These are phyloP conservation scores for Drosophila nr. perissopoda DNA, from an alignment of 2,888 invertebrate genomes.

Conservation along the genomic window DNA sequence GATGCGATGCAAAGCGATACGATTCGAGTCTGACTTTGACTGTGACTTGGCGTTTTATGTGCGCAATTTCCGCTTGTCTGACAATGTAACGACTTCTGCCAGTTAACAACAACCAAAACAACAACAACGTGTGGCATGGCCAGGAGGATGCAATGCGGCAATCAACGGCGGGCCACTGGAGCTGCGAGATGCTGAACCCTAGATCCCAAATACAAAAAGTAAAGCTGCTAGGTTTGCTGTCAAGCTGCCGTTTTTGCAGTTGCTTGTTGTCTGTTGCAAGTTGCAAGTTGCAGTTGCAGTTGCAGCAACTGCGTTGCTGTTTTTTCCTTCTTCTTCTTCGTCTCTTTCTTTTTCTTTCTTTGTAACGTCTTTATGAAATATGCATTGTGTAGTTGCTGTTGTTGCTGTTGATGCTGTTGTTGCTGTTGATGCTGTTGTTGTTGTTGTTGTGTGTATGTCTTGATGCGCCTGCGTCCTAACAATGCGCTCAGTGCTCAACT, in stretches of 20 bases:
- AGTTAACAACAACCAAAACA: slow-evolving; percentile 38
- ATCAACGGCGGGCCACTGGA: slow-evolving; percentile 24
- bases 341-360: slow-evolving; percentile 6
- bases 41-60: slow-evolving; percentile 64
- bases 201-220: slow-evolving; percentile 9
- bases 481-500: slow-evolving; percentile 34
- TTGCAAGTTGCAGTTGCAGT: slow-evolving; percentile 40
- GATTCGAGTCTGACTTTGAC: slow-evolving; percentile 35
- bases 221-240: slow-evolving; percentile 11
- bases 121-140: slow-evolving; percentile 24
- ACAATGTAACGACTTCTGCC: slow-evolving; percentile 74
- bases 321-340: slow-evolving; percentile 9
- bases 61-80: slow-evolving; percentile 70
- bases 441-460: slow-evolving; percentile 24
- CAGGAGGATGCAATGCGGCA: slow-evolving; percentile 34
- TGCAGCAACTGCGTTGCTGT: slow-evolving; percentile 50
- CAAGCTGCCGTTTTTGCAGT: slow-evolving; percentile 8
- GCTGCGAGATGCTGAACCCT: slow-evolving; percentile 23
- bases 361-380: slow-evolving; percentile 53
- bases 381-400: slow-evolving; percentile 33
- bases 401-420: background rate
- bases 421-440: background rate
- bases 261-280: slow-evolving; percentile 12
- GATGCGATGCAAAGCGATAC: slow-evolving; percentile 32
- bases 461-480: slow-evolving; percentile 64